Percentiles rank a stretch among this genome's conserved stretches.
phyloP scores from a whole-genome alignment of 2,888 invertebrate genomes.

The Achlya flavicornis region DNA sequence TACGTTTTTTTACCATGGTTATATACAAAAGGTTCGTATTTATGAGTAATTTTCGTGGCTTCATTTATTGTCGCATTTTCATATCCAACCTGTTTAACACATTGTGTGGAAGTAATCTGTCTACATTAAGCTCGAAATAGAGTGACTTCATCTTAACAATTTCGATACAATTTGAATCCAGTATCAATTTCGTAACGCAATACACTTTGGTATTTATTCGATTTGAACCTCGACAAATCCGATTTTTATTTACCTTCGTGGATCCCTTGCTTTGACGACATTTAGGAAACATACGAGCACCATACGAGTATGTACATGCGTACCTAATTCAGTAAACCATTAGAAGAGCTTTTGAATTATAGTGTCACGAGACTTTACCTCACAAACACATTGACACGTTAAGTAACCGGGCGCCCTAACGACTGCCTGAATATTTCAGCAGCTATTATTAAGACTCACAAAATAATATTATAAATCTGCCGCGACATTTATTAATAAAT shows the following conservation, averaged over 20 bases:
- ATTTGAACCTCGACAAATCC: slow-evolving; percentile 9
- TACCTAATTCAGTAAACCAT: neutral
- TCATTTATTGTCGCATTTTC: too few species aligned
- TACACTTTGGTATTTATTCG: slow-evolving; percentile 6
- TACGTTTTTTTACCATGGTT: too few species aligned
- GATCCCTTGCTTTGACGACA: neutral
- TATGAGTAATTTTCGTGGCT: too few species aligned
- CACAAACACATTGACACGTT: neutral
- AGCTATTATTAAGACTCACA: neutral
- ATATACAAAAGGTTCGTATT: too few species aligned
- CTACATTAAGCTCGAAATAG: neutral
- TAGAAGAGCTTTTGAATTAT: neutral
- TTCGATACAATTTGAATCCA: neutral
- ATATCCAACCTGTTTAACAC: too few species aligned
- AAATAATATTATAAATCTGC: neutral
- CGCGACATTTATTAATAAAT: slow-evolving; percentile 7
- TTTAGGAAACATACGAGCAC: neutral
- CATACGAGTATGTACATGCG: neutral
- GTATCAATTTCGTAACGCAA: slow-evolving; percentile 1
- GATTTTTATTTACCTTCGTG: slow-evolving; percentile 6
- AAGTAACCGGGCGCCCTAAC: neutral
- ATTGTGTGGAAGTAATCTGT: neutral
- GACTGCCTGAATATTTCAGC: neutral
- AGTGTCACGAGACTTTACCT: neutral
- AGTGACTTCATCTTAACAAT: neutral